Base-by-base conservation (phyloP, 2,888 invertebrate genomes). In the Acleris laterana region DNA sequence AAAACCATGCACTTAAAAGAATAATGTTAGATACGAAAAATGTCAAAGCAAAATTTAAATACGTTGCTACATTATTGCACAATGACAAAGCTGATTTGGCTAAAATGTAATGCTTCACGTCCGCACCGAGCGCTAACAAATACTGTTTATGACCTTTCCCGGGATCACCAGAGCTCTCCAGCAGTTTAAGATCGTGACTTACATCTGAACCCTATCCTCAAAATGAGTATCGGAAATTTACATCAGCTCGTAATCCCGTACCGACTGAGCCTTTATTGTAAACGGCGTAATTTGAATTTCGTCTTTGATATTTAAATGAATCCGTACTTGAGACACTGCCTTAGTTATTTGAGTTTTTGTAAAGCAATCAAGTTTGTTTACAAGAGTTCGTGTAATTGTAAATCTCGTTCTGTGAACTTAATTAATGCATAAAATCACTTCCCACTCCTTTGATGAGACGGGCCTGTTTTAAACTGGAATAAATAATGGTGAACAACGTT, bases 341-440 rank as follows among this genome's bases (percentile, higher is more conserved):
- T 91, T 90, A 92, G 91, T 90, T 92, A 93, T 91, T 92, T 88
- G 90, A 91, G 90, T 92, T 93, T 93, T 93, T 93, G 91, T 93
- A 92, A 92, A 91, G 91, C 91, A 91, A 92, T 93, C 92, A 90
- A 92, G 90, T 90, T 92, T 92, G 92, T 92, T 92, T 92, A 93
- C 88, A 89, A 85, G 80, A 86, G 83, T 78, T 83, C 79, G 84
- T 91, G 90, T 92, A 90, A 90, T 91, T 92, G 90, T 91, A 87
- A 93, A 91, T 92, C 90, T 87, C 86, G 85, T 84, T 89, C 83
- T 89, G 91, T 83, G 89, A 88, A 85, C 85, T 83, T 90, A 89
- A 91, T 92, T 91, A 91, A 90, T 88, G 84, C 88, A 86, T 86
- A 77, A 83, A 89, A 90, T 90, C 89, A 86, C 85, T 85, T 81